Evolutionary conservation across 2,113 vertebrate genomes (phyloP).

Genomic region (Coptodon bakossiorum): DNA sequence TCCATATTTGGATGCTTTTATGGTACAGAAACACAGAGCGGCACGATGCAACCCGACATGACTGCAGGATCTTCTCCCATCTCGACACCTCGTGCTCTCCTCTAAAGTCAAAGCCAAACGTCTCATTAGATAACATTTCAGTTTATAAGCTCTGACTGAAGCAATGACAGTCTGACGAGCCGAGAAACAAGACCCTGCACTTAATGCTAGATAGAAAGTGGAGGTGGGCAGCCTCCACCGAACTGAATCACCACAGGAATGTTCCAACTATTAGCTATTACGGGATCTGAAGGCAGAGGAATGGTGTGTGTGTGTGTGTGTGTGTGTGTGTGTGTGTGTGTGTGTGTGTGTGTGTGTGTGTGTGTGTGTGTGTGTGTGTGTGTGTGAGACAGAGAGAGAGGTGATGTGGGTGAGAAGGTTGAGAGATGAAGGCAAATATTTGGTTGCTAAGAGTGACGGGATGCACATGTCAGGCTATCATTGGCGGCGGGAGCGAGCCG

Average conservation of each 20-base stretch:
- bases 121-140: neutral
- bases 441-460: conserved; percentile 17
- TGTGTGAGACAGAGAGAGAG: neutral
- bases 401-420: neutral
- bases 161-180: neutral
- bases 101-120: neutral
- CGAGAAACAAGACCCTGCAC: neutral
- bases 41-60: neutral
- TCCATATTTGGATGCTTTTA: neutral
- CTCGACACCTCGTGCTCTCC: neutral
- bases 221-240: neutral
- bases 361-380: neutral
- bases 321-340: neutral
- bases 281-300: neutral
- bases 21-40: neutral
- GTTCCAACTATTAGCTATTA: neutral
- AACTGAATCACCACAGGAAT: conserved; percentile 16
- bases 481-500: no score
- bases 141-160: neutral
- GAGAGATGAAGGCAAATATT: conserved; percentile 5
- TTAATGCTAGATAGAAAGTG: neutral
- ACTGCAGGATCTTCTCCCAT: neutral
- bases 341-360: neutral
- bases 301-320: neutral
- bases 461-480: conserved; percentile 2